Evolutionary conservation across 2,797 vertebrate genomes (phyloP).

Genomic region (Linurgus olivaceus): DNA sequence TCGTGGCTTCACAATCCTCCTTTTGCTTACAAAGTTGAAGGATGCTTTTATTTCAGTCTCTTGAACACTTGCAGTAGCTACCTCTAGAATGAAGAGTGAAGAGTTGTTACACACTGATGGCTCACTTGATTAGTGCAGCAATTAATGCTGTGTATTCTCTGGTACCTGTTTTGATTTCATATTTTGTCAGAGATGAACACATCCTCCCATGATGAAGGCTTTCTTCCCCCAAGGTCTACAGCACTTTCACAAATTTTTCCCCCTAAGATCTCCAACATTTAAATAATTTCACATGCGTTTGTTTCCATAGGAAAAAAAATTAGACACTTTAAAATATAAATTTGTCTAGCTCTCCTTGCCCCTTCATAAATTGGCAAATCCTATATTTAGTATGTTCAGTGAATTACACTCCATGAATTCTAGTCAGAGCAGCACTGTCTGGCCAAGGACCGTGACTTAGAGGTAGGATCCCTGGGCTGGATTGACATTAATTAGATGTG

Average conservation of each 20-base stretch:
- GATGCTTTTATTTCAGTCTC: neutral
- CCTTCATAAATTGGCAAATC: neutral
- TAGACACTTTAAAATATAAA: neutral
- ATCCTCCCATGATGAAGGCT: neutral
- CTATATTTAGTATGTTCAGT: neutral
- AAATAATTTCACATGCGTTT: neutral
- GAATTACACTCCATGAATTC: neutral
- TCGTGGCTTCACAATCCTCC: neutral
- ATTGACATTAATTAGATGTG: conserved; percentile 8
- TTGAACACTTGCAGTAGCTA: neutral
- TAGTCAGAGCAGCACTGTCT: neutral
- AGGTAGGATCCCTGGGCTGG: neutral
- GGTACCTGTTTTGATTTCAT: neutral
- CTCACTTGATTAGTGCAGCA: neutral
- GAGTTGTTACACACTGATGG: neutral
- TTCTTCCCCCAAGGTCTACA: neutral
- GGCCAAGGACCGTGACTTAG: neutral
- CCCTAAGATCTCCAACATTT: neutral
- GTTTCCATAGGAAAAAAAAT: neutral
- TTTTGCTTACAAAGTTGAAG: neutral
- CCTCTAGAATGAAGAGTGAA: neutral
- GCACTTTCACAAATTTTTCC: neutral
- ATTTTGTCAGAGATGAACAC: neutral
- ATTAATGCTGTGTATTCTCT: neutral
- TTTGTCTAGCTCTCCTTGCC: fast-evolving